Conservation (phyloP, 2,113 vertebrate genomes). For the Brienomyrus longianalis region DNA sequence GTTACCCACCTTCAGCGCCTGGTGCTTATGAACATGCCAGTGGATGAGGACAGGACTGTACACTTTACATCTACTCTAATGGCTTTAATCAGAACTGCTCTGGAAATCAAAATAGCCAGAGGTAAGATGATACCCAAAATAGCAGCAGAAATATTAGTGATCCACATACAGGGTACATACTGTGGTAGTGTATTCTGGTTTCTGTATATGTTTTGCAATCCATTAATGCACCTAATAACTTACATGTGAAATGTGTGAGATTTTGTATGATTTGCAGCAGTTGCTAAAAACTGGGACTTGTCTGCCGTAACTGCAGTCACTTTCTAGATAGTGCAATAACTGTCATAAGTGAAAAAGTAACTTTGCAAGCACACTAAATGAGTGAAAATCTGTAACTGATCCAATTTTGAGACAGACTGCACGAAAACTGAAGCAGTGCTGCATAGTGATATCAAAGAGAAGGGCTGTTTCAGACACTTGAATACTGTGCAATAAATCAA, state of each 20-base stretch:
- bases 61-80: constrained; percentile 97
- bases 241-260: not conserved
- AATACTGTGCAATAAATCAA: not conserved
- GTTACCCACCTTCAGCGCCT: constrained; percentile 68
- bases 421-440: not conserved
- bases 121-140: constrained; percentile 55
- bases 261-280: not conserved
- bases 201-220: not conserved
- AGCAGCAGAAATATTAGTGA: not conserved
- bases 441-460: not conserved
- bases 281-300: not conserved
- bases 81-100: constrained; percentile 90
- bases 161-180: not conserved
- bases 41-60: constrained; percentile 91
- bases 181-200: not conserved
- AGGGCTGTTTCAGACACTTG: not conserved
- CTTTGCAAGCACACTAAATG: not conserved
- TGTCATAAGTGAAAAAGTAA: not conserved
- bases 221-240: not conserved
- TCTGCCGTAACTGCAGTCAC: not conserved
- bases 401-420: not conserved
- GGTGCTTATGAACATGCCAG: constrained; percentile 98
- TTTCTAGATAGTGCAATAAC: not conserved
- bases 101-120: constrained; percentile 97
- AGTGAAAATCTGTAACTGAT: not conserved